A percentile compares a stretch with the other conserved stretches of the same genome.
Evolutionary conservation across 2,113 vertebrate genomes (phyloP).

Genomic region (Chionodraco myersi): DNA sequence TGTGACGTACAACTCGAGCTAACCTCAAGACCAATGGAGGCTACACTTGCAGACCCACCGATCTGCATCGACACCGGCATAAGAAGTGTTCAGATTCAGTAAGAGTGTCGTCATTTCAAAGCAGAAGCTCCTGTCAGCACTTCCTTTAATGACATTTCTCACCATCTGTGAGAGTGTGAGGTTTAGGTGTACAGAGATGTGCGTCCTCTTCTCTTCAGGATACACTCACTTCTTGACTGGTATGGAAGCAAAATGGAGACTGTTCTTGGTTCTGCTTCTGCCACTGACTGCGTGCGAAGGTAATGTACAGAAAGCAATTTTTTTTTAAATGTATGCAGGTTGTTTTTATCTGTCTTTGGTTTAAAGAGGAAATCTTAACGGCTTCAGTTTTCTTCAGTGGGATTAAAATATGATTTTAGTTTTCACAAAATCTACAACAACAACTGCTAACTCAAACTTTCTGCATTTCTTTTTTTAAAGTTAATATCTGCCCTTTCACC

Average conservation of each 20-base stretch:
- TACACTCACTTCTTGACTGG: neutral
- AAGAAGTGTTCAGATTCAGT: too few species aligned
- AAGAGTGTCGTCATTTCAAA: neutral
- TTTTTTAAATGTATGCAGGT: too few species aligned
- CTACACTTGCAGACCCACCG: too few species aligned
- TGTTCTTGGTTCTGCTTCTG: constrained; percentile 28
- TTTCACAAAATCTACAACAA: neutral
- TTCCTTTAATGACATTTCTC: neutral
- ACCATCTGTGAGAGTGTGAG: neutral
- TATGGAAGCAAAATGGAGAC: neutral
- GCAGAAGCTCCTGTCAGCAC: neutral
- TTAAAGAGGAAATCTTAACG: neutral
- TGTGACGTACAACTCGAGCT: too few species aligned
- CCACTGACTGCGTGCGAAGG: neutral
- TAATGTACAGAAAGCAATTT: constrained; percentile 1
- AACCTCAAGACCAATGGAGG: too few species aligned
- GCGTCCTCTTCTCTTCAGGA: neutral
- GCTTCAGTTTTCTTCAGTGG: neutral
- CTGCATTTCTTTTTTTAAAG: too few species aligned
- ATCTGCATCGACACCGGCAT: too few species aligned
- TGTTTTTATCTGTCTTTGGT: neutral
- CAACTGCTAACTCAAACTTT: too few species aligned
- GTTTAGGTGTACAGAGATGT: neutral
- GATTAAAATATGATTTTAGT: neutral
- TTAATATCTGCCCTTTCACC: too few species aligned